Percentiles rank a stretch among this genome's conserved stretches.
Evolutionary conservation across 2,797 vertebrate species (phyloP).

Genomic region (Leuciscus waleckii): DNA sequence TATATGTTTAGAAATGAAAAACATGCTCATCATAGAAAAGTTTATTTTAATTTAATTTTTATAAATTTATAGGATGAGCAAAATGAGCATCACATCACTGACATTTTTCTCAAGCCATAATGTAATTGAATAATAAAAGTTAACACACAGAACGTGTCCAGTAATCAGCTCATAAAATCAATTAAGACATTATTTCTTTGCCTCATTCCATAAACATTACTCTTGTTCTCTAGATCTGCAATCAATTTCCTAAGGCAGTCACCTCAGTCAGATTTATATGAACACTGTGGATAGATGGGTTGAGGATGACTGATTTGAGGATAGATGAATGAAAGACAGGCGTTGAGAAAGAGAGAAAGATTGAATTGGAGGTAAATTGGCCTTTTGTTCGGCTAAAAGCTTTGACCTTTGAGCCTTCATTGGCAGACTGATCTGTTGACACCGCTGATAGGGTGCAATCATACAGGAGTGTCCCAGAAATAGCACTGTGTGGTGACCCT

Average conservation of each 20-base stretch:
- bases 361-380: constrained; percentile 55
- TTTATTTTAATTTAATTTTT: not conserved
- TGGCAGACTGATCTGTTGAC: constrained; percentile 69
- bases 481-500: constrained; percentile 43
- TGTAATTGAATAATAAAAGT: not conserved
- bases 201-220: constrained; percentile 7
- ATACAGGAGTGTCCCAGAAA: constrained; percentile 70
- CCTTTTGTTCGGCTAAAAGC: constrained; percentile 60
- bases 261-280: constrained; percentile 15
- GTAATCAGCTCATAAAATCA: constrained; percentile 14
- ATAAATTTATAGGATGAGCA: not conserved
- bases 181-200: not conserved
- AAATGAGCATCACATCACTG: not conserved
- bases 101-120: not conserved
- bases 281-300: constrained; percentile 21
- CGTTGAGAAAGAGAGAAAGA: constrained; percentile 22
- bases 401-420: constrained; percentile 74
- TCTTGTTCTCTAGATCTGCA: not conserved
- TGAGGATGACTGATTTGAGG: constrained; percentile 38
- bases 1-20: not conserved
- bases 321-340: constrained; percentile 36
- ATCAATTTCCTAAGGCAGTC: constrained; percentile 22
- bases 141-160: not conserved
- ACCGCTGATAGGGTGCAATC: constrained; percentile 64
- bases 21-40: not conserved